Evolutionary conservation across 2,113 vertebrate species (phyloP).

Genomic region (Gobius niger): DNA sequence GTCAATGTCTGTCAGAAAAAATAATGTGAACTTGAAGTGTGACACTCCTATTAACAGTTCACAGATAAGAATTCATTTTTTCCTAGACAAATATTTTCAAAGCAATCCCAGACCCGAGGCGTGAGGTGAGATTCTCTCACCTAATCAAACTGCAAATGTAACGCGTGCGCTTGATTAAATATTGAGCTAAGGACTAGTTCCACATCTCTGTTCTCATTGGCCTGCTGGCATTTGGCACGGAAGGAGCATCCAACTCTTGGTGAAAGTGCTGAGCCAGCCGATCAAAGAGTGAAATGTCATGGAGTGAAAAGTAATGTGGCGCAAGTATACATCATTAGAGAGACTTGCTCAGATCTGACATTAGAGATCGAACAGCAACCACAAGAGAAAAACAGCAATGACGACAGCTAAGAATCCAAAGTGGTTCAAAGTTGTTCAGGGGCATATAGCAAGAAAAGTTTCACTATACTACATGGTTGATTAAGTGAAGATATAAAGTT

Average conservation of each 20-base stretch:
- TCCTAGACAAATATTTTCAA: slow-evolving; percentile 66
- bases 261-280: slow-evolving; percentile 70
- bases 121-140: slow-evolving; percentile 58
- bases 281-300: slow-evolving; percentile 54
- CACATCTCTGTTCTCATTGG: slow-evolving; percentile 64
- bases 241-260: slow-evolving; percentile 70
- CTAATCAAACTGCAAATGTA: slow-evolving; percentile 71
- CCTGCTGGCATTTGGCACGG: slow-evolving; percentile 69
- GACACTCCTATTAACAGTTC: slow-evolving; percentile 29
- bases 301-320: slow-evolving; percentile 49
- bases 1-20: not conserved
- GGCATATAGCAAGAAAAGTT: not conserved
- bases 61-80: slow-evolving; percentile 39
- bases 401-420: not conserved
- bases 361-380: slow-evolving; percentile 20
- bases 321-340: slow-evolving; percentile 42
- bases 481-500: not conserved
- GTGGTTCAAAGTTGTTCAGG: not conserved
- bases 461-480: not conserved
- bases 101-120: slow-evolving; percentile 60
- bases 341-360: slow-evolving; percentile 31
- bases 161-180: slow-evolving; percentile 74
- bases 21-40: slow-evolving; percentile 4
- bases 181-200: slow-evolving; percentile 71
- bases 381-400: not conserved